Percentiles rank a stretch among this genome's conserved stretches.
These are phyloP conservation scores for Galeopterus variegatus DNA, from an alignment of 2,113 vertebrate species.

Conservation along the genomic window DNA sequence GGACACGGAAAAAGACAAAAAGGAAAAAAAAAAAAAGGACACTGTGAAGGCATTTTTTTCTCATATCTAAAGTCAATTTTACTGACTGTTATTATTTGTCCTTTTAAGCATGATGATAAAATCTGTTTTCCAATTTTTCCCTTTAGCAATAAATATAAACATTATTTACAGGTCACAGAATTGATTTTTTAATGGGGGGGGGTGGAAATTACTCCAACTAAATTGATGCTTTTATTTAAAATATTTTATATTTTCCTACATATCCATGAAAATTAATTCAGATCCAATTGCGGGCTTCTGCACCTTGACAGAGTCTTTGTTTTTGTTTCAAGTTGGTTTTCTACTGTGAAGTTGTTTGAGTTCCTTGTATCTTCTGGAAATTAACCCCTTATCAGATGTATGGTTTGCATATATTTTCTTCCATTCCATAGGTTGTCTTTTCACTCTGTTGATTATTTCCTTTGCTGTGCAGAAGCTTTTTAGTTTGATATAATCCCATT, in stretches of 20 bases:
- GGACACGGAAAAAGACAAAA: no score
- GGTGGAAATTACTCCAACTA: not conserved
- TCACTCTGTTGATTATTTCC: no score
- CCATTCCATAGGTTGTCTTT: no score
- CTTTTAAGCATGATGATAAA: constrained; percentile 67
- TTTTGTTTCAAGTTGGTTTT: constrained; percentile 48
- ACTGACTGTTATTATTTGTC: constrained; percentile 61
- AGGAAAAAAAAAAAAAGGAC: no score
- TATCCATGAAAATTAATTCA: not conserved
- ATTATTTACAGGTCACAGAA: constrained; percentile 41
- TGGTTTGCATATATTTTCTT: no score
- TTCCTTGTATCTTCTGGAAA: no score
- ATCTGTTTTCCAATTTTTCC: not conserved
- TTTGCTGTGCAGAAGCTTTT: no score
- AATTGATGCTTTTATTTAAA: constrained; percentile 63
- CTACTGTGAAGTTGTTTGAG: not conserved
- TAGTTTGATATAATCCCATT: no score
- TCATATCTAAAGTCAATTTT: constrained; percentile 74
- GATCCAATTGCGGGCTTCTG: not conserved
- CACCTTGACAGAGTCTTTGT: constrained; percentile 62
- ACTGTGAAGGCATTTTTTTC: constrained; percentile 69
- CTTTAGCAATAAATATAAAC: not conserved
- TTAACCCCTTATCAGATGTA: no score
- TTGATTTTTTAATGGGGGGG: not conserved
- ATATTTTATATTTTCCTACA: constrained; percentile 30